Evolutionary conservation across 2,113 vertebrate genomes (phyloP), one percentile per base, ranked within the genome.

Genomic region (Engystomops pustulosus): DNA sequence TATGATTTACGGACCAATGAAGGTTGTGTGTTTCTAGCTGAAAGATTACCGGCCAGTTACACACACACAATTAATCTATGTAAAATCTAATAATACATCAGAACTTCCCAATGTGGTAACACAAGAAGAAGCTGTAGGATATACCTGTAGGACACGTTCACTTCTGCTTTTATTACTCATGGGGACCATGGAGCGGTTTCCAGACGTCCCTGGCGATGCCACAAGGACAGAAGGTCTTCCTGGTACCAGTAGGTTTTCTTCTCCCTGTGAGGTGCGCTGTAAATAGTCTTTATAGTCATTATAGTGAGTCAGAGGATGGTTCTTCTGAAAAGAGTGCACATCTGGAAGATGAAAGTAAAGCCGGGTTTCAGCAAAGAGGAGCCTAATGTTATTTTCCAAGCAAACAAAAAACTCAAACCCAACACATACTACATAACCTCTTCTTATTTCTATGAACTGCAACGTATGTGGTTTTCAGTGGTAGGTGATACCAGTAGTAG

Each of bases 81-180:
- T 67, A 67, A 36, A 30, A 62, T 36, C 0, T 32, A 34, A 34
- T 7, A 65, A 34, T 7, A 65, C 18, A 11, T 5, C 60, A 18
- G 30, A 32, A 2, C n/a, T 55, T 55, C 53, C 53, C 32, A 36
- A 68, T 38, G 11, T 4, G 12, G n/a, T 7, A 14, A 3, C 15
- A 20, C 7, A 32, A 7, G 4, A 23, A 41, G 17, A 18, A 27
- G 2, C 27, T 11, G 65, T 23, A 20, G 32, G 3, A 18, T 1
- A 6, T 87, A 97, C 95, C 94, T 96, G 95, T 81, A 95, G 84
- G 51, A 93, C 91, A 69, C 94, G 92, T 23, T 96, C 93, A 0
- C 70, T 25, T 49, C 87, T 87, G 83, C 91, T 93, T 86, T 90
- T 90, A 82, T 87, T 86, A 83, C 90, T 90, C 90, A 91, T 93